Evolutionary conservation across 2,797 vertebrate genomes (phyloP), one percentile per base, ranked within the genome.

Genomic region (Macropodus opercularis): DNA sequence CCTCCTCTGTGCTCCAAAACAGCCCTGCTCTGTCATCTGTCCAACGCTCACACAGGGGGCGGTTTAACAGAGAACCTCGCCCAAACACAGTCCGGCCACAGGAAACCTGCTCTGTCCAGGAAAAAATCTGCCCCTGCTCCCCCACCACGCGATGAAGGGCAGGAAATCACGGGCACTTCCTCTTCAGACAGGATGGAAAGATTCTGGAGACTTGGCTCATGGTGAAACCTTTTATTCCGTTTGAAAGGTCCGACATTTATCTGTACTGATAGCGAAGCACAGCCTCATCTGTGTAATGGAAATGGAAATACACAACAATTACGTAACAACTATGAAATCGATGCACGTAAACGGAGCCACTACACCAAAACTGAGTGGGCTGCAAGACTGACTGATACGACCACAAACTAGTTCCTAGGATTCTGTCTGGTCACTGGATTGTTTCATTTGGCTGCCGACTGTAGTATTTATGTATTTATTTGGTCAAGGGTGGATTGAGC

Each of bases 161-260:
- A 75, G 85, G 85, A 90, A 87, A 63, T 75, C 63, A 68, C 31
- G 75, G 79, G 72, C 53, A 79, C 85, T 87, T 91, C 88, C 88
- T 84, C 75, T 63, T 66, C 24, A 38, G 72, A 71, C 60, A 71
- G 59, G 48, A 58, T 69, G 68, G 60, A 74, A 84, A 60, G n/a
- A 59, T 55, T 60, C 48, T 26, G 41, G 51, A 74, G 23, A 9
- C 38, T 19, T 9, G 11, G 53, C 32, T 57, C 32, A 22, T 0
- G 32, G 40, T 46, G 66, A 34, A 6, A 63, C 18, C 5, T 32
- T 43, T 36, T 3, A 17, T 35, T 17, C 12, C 8, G 18, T 67
- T 7, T 36, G n/a, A 32, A 15, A 40, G 11, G 55, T 17, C 38
- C 50, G 11, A 26, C 8, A 8, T 36, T 51, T 22, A 47, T 35